A percentile compares a stretch with the other conserved stretches of the same genome.
Evolutionary conservation across 2,797 vertebrate species (phyloP).

Genomic region (Karalla daura): DNA sequence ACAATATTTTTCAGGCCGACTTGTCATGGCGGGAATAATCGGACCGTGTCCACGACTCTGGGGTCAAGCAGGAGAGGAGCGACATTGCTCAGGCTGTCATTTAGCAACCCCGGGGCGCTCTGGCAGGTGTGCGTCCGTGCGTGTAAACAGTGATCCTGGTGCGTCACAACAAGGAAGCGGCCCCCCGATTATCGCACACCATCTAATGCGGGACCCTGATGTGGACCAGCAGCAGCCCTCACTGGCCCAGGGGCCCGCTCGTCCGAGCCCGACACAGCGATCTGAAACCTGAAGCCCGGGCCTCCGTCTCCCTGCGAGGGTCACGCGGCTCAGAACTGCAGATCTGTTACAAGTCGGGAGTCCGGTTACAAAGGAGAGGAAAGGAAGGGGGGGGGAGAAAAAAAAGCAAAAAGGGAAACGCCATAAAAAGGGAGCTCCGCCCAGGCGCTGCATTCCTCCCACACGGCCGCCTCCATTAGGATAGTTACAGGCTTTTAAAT

Average conservation of each 20-base stretch:
- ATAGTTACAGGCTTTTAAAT: conserved; percentile 54
- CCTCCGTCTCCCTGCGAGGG: conserved; percentile 44
- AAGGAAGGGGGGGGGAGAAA: neutral
- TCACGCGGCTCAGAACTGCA: conserved; percentile 32
- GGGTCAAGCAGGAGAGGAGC: conserved; percentile 3
- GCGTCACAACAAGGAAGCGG: neutral
- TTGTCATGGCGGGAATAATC: conserved; percentile 22
- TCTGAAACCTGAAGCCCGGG: conserved; percentile 54
- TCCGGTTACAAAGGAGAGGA: conserved; percentile 56
- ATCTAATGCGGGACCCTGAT: conserved; percentile 3
- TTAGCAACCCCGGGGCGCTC: neutral
- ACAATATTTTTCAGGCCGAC: conserved; percentile 18
- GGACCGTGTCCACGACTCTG: conserved; percentile 11
- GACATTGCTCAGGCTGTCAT: neutral
- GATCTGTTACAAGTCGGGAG: conserved; percentile 53
- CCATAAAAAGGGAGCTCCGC: conserved; percentile 55
- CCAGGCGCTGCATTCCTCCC: conserved; percentile 64
- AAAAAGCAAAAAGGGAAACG: conserved; percentile 27
- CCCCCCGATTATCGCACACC: neutral
- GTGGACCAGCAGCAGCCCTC: neutral
- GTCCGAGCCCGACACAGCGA: conserved; percentile 17
- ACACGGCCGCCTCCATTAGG: conserved; percentile 45
- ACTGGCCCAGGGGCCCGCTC: conserved; percentile 29
- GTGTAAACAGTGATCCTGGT: neutral
- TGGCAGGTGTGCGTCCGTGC: neutral